Conservation (phyloP, 2,113 vertebrate species). For the Leucosticte australis region DNA sequence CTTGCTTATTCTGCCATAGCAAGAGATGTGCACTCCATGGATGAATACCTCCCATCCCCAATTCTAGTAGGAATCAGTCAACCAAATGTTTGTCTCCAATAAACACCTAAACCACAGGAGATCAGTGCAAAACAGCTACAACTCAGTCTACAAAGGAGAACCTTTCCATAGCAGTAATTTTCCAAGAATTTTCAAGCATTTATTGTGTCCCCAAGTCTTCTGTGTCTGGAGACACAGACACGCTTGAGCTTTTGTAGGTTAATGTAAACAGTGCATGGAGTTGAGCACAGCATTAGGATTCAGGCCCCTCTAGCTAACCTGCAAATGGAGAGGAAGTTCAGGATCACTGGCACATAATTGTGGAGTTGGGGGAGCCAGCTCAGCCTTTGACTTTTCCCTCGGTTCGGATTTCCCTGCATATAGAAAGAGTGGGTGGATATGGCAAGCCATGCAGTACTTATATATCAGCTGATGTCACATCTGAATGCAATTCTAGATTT, state of each 20-base stretch:
- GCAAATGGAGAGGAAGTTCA: constrained; percentile 20
- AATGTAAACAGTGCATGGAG: neutral
- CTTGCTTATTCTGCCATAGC: neutral
- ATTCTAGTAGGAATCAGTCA: neutral
- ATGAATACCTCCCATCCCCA: neutral
- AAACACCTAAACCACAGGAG: accelerated
- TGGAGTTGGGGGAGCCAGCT: constrained; percentile 33
- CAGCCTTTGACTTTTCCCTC: neutral
- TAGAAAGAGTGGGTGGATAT: constrained; percentile 35
- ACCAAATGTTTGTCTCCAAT: neutral
- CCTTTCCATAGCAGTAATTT: neutral
- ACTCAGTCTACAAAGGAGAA: neutral
- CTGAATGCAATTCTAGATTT: constrained; percentile 62
- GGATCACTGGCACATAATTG: neutral
- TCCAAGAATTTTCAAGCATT: neutral
- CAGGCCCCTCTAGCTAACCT: constrained; percentile 36
- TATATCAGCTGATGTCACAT: constrained; percentile 62
- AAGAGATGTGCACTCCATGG: accelerated
- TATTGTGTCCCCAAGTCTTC: neutral
- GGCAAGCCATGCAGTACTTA: constrained; percentile 12
- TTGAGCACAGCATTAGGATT: neutral
- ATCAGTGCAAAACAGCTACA: neutral
- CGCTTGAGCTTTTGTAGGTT: neutral
- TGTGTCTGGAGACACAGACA: constrained; percentile 30
- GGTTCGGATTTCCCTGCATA: constrained; percentile 46